Conservation (phyloP, 2,797 vertebrate species). For the Trachops cirrhosus region DNA sequence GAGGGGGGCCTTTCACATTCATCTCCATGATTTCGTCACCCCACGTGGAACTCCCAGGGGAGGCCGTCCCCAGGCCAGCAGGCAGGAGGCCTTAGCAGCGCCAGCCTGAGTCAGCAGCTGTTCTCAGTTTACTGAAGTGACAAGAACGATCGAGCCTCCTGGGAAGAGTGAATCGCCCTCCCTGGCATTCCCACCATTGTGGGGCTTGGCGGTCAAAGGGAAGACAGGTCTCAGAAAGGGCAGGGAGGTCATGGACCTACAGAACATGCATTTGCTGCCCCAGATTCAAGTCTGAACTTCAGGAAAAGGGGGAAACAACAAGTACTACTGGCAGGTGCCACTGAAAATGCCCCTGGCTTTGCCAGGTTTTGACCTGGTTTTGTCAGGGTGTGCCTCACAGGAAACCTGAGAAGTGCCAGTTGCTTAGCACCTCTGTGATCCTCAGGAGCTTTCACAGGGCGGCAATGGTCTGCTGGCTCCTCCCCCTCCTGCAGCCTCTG, state of each 20-base stretch:
- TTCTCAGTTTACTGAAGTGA: conserved; percentile 77
- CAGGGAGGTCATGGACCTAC: neutral
- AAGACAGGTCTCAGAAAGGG: conserved; percentile 38
- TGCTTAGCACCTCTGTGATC: neutral
- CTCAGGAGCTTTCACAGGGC: neutral
- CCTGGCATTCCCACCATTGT: conserved; percentile 63
- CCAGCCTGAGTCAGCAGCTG: conserved; percentile 75
- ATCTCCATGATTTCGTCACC: conserved; percentile 28
- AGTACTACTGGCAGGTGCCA: neutral
- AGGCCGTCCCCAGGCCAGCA: conserved; percentile 54
- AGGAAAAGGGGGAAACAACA: neutral
- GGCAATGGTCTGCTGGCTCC: accelerated
- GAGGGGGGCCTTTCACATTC: conserved; percentile 8
- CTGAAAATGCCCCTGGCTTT: neutral
- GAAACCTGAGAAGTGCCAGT: neutral
- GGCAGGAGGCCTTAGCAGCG: conserved; percentile 53
- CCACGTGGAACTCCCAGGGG: conserved; percentile 32
- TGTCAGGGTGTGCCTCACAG: neutral
- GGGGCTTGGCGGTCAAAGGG: conserved; percentile 44
- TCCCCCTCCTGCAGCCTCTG: neutral
- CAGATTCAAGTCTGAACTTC: neutral
- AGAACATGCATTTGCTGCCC: neutral
- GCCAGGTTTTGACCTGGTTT: neutral
- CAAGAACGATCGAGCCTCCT: conserved; percentile 74
- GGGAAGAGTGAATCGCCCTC: conserved; percentile 65